Evolutionary conservation across 2,797 vertebrate genomes (phyloP).

Genomic region (Vultur gryphus): DNA sequence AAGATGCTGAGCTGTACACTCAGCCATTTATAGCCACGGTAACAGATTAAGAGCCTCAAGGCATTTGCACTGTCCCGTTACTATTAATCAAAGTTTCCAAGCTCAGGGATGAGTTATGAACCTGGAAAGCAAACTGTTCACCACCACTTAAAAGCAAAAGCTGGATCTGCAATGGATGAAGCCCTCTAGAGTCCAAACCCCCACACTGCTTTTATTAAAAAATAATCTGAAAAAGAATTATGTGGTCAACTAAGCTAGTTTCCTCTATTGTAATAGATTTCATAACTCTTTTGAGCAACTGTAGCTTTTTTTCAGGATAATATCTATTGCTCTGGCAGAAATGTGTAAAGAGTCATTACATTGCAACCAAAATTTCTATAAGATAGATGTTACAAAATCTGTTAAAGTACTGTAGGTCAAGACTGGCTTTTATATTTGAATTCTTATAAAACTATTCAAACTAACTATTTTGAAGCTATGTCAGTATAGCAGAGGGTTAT

Average conservation of each 20-base stretch:
- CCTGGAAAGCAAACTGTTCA: not conserved
- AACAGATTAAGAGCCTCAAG: not conserved
- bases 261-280: not conserved
- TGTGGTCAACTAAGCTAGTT: not conserved
- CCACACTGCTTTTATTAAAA: not conserved
- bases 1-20: not conserved
- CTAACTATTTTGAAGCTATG: not conserved
- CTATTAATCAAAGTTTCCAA: not conserved
- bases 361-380: not conserved
- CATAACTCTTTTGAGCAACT: not conserved
- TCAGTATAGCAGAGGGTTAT: not conserved
- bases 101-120: not conserved
- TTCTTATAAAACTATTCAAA: not conserved
- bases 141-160: not conserved
- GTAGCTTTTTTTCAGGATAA: not conserved
- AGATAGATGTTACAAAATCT: not conserved
- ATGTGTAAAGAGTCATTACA: not conserved
- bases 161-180: not conserved
- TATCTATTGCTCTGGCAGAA: not conserved
- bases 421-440: not conserved
- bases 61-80: not conserved
- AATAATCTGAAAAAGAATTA: not conserved
- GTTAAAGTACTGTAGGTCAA: not conserved
- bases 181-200: constrained; percentile 40
- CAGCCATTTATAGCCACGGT: not conserved